Evolutionary conservation across 2,113 vertebrate genomes (phyloP).

Genomic region (Tenrec ecaudatus): DNA sequence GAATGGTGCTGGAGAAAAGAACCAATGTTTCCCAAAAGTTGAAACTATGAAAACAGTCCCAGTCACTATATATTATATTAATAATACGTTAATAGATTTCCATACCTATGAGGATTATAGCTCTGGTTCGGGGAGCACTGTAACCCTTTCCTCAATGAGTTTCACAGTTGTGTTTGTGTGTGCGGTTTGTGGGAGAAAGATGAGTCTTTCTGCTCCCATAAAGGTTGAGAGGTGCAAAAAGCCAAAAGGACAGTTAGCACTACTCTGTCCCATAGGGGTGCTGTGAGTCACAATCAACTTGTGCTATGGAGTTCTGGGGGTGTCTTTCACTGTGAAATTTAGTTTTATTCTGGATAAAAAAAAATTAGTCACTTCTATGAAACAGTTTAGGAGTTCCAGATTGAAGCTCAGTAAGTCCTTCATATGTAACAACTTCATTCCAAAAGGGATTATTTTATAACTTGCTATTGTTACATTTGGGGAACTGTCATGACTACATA

Average conservation of each 20-base stretch:
- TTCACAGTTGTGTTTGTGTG: neutral
- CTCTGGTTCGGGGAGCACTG: neutral
- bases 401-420: neutral
- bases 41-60: neutral
- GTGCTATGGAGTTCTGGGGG: too few relatives aligned
- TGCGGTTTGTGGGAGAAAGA: too few relatives aligned
- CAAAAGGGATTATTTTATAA: neutral
- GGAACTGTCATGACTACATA: neutral
- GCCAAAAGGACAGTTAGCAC: too few relatives aligned
- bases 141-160: neutral
- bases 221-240: too few relatives aligned
- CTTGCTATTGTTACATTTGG: neutral
- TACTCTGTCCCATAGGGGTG: too few relatives aligned
- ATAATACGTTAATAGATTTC: neutral
- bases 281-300: too few relatives aligned
- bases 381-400: neutral
- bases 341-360: neutral
- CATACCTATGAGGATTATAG: neutral
- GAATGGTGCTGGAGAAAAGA: neutral
- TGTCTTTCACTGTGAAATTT: neutral
- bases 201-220: too few relatives aligned
- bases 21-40: neutral
- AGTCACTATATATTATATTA: neutral
- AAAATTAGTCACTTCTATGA: neutral
- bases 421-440: neutral